Evolutionary conservation across 2,888 invertebrate species (phyloP), one percentile per base, ranked within the genome.

Genomic region (Trissonchulus latispiculum): DNA sequence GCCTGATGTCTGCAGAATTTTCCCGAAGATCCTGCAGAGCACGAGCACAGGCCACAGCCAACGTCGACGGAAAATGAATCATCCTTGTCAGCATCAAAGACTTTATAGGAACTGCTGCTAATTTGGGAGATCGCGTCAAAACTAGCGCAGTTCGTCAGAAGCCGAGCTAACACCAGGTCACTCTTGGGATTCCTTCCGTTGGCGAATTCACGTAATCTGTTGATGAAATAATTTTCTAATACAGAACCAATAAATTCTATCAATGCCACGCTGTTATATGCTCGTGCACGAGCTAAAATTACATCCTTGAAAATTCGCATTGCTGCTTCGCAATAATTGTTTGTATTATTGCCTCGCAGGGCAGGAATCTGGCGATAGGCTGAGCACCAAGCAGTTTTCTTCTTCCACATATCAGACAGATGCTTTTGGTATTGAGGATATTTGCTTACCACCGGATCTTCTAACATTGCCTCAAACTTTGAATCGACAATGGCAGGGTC

Each of bases 201-300:
- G 15, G 64, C 64, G 29, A 62, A 62, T 8, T 62, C 64, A 31
- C n/a, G 8, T 29, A 62, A 29, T 29, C 64, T 15, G 29, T 62
- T 3, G 8, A 29, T n/a, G 28, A n/a, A 62, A 62, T 62, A 31
- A 15, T 3, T 29, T 62, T 62, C 64, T 3, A 62, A 62, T 8
- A 31, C 31, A 3, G 15, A 3, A 3, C 15, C 8, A 3, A 62
- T n/a, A 62, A 62, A 62, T 18, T 62, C 64, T 8, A 62, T 29
- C 64, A 62, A 62, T 3, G 64, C 64, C n/a, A 62, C 64, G 64
- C 3, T 29, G 28, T 62, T 62, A n/a, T 62, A 62, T 62, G 64
- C 64, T 62, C 28, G 15, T 3, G 15, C 15, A 3, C 64, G 8
- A 62, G n/a, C 3, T 29, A 62, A n/a, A n/a, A 62, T 29, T 3